Percentiles rank a stretch among this genome's conserved stretches.
These are phyloP conservation scores for Fissipunctia ypsillon DNA, from an alignment of 2,888 invertebrate genomes.

Conservation along the genomic window DNA sequence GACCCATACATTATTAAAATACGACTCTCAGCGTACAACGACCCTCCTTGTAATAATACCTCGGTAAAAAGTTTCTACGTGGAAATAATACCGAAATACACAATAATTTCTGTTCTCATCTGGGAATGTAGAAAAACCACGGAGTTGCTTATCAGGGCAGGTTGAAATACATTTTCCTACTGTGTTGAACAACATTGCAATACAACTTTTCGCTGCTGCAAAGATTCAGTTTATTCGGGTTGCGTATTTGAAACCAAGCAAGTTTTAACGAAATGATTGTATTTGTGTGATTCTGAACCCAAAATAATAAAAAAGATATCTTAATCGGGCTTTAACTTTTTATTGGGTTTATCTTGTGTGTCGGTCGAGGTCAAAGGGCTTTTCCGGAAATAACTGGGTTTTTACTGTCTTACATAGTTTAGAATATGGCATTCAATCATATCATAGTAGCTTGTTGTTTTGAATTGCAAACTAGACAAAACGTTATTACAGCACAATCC, in stretches of 20 bases:
- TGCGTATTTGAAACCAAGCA: slow-evolving; percentile 42
- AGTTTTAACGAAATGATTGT: slow-evolving; percentile 53
- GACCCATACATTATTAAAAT: slow-evolving; percentile 78
- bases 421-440: slow-evolving; percentile 39
- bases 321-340: slow-evolving; percentile 59
- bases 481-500: neutral
- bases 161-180: slow-evolving; percentile 29
- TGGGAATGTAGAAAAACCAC: slow-evolving; percentile 44
- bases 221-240: slow-evolving; percentile 6
- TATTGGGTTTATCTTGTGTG: slow-evolving; percentile 56
- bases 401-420: slow-evolving; percentile 34
- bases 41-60: slow-evolving; percentile 67
- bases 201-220: slow-evolving; percentile 35
- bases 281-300: slow-evolving; percentile 51
- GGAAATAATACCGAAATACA: slow-evolving; percentile 68
- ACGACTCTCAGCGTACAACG: slow-evolving; percentile 65
- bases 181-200: slow-evolving; percentile 30
- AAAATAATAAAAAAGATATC: slow-evolving; percentile 63
- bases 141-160: slow-evolving; percentile 18
- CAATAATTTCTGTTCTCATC: slow-evolving; percentile 52
- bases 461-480: neutral
- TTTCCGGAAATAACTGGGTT: slow-evolving; percentile 27
- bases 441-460: neutral
- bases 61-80: slow-evolving; percentile 67
- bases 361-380: slow-evolving; percentile 52